Evolutionary conservation across 37 sponge, comb jelly and placozoan genomes (phyloP), one percentile per base, ranked within the genome.

Genomic region (Spongilla lacustris): DNA sequence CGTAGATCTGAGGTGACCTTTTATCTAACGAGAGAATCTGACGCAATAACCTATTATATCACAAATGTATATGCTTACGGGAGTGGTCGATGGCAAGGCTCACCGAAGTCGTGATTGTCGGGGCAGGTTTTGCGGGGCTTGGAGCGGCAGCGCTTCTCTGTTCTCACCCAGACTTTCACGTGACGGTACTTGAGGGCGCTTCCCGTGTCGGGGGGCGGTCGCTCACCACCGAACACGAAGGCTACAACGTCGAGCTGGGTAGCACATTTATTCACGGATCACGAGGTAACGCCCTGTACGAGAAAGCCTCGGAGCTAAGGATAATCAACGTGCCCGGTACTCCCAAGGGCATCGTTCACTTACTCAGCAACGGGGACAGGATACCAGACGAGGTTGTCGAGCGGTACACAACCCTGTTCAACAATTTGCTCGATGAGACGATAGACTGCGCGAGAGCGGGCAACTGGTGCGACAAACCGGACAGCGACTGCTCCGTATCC

Each of bases 81-180:
- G 21, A 70, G 71, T 70, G 71, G 29, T 8, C 21, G 14, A 58
- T 58, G 49, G 49, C 48, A 25, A 77, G 66, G n/a, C 23, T 29
- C 23, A 38, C 24, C 29, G 46, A 75, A 28, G 83, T 88, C 24
- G 76, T 88, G 22, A 74, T 88, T 0, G 37, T 88, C 50, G 89
- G 89, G 12, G 89, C 84, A 1, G 89, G 89, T 29, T 67, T 88
- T 36, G 77, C 89, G 21, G 89, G 83, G 26, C 71, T 88, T 21
- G 89, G 49, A 26, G 83, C 83, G 30, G 83, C 83, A 10, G 27
- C 27, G 8, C 27, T 29, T 30, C 71, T 88, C 23, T 28, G n/a
- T 31, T 6, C n/a, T 31, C 25, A 41, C 23, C 77, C 58, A 23
- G 73, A 66, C 35, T 48, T 48, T 14, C 28, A 37, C 29, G 76